These are phyloP conservation scores for Cantharis rustica DNA, from an alignment of 2,888 invertebrate genomes.

Conservation along the genomic window DNA sequence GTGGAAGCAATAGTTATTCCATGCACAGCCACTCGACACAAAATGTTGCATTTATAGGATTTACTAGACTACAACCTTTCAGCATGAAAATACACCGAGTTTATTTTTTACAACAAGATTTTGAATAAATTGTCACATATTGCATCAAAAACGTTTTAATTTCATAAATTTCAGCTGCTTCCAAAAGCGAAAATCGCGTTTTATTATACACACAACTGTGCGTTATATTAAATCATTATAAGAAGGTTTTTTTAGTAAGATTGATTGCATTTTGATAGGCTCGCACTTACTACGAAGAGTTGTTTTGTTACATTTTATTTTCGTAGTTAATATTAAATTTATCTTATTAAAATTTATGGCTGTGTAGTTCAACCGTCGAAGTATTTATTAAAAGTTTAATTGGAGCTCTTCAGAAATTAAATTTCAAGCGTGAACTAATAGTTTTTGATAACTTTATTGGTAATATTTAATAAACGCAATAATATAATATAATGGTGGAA, in stretches of 20 bases:
- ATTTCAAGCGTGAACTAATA: not conserved
- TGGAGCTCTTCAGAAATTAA: not conserved
- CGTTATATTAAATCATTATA: not conserved
- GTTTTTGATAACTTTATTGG: not conserved
- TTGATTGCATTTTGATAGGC: constrained; percentile 15
- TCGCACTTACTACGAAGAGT: not conserved
- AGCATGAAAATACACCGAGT: not conserved
- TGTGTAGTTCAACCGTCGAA: not conserved
- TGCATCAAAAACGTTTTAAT: not conserved
- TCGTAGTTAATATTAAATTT: not conserved
- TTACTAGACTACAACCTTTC: constrained; percentile 3
- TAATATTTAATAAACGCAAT: not conserved
- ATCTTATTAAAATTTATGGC: not conserved
- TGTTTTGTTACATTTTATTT: not conserved
- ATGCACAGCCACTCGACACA: constrained; percentile 2
- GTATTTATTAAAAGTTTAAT: not conserved
- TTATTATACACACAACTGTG: not conserved
- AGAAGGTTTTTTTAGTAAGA: constrained; percentile 10
- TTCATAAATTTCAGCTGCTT: not conserved
- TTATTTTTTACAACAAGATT: not conserved
- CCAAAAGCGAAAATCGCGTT: not conserved
- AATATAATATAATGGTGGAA: not conserved
- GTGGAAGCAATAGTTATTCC: not conserved
- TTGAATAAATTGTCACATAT: not conserved
- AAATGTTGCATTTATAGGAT: constrained; percentile 5